phyloP scores from a whole-genome alignment of 2,797 vertebrate genomes.

The Lepus townsendii region DNA sequence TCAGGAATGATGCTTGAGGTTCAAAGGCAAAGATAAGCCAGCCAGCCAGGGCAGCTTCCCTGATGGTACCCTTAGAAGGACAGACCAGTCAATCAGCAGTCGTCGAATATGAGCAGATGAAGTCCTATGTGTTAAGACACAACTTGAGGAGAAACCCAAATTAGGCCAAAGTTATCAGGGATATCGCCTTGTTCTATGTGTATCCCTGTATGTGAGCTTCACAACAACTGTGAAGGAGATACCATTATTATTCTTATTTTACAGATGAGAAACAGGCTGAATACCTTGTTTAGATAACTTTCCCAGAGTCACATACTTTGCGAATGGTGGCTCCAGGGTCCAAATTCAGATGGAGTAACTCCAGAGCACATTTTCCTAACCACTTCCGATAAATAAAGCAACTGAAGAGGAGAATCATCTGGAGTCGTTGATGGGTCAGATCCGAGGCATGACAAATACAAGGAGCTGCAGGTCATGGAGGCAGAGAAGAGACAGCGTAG shows the following conservation, averaged over 20 bases:
- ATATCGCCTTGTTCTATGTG: background rate
- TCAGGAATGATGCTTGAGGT: background rate
- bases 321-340: background rate
- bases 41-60: no score
- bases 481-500: background rate
- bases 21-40: background rate
- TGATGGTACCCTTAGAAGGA: background rate
- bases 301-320: background rate
- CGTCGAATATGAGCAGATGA: background rate
- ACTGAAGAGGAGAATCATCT: background rate
- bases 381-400: background rate
- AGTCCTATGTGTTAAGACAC: background rate
- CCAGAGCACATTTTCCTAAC: background rate
- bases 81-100: background rate
- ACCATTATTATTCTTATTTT: background rate
- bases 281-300: background rate
- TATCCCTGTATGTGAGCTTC: background rate
- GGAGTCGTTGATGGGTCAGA: background rate
- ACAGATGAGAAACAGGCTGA: background rate
- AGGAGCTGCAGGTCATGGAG: background rate
- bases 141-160: background rate
- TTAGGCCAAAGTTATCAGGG: background rate
- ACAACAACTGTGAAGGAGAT: background rate
- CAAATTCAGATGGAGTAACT: background rate
- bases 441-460: background rate